phyloP scores from a whole-genome alignment of 1,140 invertebrate genomes.

The Cotesia typhae region DNA sequence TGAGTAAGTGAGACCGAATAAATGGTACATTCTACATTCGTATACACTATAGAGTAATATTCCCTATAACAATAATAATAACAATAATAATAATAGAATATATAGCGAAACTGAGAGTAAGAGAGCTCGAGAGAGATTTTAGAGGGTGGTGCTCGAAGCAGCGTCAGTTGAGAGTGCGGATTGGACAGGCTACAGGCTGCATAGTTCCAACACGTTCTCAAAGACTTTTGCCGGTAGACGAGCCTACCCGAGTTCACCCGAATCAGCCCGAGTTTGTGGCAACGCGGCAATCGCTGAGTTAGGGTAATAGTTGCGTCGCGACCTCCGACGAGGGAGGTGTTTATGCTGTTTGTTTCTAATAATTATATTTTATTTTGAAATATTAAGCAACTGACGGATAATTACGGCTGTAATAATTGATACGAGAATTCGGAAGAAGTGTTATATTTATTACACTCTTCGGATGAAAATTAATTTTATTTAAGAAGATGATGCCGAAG shows the following conservation, averaged over 20 bases:
- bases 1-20: too few relatives aligned
- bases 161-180: constrained; percentile 37
- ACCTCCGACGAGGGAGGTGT: constrained; percentile 55
- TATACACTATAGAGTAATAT: too few relatives aligned
- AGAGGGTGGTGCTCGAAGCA: constrained; percentile 43
- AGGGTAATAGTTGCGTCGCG: constrained; percentile 62
- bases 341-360: not conserved
- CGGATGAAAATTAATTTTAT: too few relatives aligned
- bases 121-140: constrained; percentile 36
- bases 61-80: too few relatives aligned
- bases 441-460: too few relatives aligned
- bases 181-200: constrained; percentile 40
- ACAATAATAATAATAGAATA: not conserved
- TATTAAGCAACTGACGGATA: too few relatives aligned
- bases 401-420: too few relatives aligned
- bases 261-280: constrained; percentile 32
- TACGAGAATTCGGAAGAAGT: too few relatives aligned
- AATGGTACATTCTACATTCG: too few relatives aligned
- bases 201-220: not conserved
- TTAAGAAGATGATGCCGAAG: too few relatives aligned
- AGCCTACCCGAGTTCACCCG: constrained; percentile 45
- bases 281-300: constrained; percentile 56
- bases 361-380: not conserved
- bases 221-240: constrained; percentile 30
- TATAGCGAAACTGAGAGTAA: constrained; percentile 20